Evolutionary conservation across 2,888 invertebrate species (phyloP).

Genomic region (Parnassius orleans): DNA sequence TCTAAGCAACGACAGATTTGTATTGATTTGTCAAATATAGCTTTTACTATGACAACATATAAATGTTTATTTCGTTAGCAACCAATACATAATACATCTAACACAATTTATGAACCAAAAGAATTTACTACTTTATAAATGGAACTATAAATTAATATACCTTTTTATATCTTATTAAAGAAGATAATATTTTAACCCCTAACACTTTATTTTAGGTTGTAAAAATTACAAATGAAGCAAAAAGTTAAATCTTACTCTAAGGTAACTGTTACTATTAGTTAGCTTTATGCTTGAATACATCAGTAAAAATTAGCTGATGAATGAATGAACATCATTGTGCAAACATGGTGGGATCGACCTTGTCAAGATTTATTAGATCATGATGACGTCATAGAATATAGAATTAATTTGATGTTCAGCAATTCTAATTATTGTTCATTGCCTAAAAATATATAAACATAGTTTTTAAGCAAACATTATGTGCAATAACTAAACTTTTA

Average conservation of each 20-base stretch:
- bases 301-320: constrained; percentile 17
- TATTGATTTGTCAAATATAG: constrained; percentile 36
- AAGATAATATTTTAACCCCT: constrained; percentile 6
- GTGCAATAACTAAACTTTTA: background rate
- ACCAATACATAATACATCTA: background rate
- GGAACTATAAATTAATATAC: background rate
- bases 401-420: constrained; percentile 13
- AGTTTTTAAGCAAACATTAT: background rate
- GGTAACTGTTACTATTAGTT: constrained; percentile 44
- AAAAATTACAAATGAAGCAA: constrained; percentile 54
- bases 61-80: constrained; percentile 33
- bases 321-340: constrained; percentile 20
- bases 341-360: constrained; percentile 35
- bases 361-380: constrained; percentile 31
- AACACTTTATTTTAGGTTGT: constrained; percentile 12
- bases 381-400: constrained; percentile 38
- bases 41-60: constrained; percentile 48
- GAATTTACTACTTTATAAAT: background rate
- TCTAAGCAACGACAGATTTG: constrained; percentile 20
- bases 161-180: background rate
- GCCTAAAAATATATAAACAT: background rate
- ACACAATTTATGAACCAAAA: background rate
- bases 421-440: constrained; percentile 2
- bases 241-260: constrained; percentile 58
- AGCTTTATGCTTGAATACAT: constrained; percentile 17